These are phyloP conservation scores for Eulemur albifrons DNA, from an alignment of 2,797 vertebrate species.

Conservation along the genomic window DNA sequence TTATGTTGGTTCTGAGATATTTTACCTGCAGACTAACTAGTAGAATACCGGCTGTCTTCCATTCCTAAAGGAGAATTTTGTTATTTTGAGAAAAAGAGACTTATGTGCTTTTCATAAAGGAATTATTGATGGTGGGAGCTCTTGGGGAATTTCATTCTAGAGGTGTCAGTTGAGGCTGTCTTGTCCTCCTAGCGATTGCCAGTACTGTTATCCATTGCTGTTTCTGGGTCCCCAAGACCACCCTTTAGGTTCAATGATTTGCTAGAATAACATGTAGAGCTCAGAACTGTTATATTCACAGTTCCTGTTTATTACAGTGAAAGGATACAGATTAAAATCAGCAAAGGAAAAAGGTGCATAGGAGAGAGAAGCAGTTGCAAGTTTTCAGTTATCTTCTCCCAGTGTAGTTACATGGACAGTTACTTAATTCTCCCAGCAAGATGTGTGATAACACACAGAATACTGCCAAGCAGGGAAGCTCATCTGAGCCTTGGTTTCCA, in stretches of 20 bases:
- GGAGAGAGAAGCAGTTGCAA: neutral
- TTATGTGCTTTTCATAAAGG: neutral
- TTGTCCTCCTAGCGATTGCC: neutral
- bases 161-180: too few relatives aligned
- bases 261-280: neutral
- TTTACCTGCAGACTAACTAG: neutral
- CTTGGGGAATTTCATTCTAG: neutral
- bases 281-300: neutral
- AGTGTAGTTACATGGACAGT: accelerated
- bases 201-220: neutral
- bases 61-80: neutral
- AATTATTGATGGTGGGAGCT: neutral
- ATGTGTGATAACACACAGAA: too few relatives aligned
- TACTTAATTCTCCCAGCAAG: neutral
- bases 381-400: neutral
- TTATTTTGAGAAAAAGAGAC: neutral
- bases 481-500: neutral
- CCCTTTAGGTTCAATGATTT: neutral
- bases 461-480: too few relatives aligned
- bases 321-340: neutral
- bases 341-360: too few relatives aligned
- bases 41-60: neutral
- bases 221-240: neutral
- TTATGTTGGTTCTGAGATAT: neutral
- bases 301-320: neutral